Percentiles rank a stretch among this genome's conserved stretches.
Conservation (phyloP, 2,797 vertebrate genomes). For the Ataeniobius toweri region DNA sequence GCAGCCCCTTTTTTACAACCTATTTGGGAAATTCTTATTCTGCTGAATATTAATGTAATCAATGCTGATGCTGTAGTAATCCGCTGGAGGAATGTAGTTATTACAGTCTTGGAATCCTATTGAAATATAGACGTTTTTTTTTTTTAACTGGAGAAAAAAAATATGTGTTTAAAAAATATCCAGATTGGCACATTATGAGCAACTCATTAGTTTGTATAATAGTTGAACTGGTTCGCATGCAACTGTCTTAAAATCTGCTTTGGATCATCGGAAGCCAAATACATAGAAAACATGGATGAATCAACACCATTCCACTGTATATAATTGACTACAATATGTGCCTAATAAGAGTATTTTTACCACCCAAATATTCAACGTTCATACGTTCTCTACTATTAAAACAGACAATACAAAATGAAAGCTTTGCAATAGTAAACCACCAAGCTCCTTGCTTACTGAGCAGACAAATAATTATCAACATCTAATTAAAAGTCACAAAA, state of each 20-base stretch:
- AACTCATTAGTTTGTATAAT: no score
- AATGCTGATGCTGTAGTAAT: not conserved
- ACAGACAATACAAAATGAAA: not conserved
- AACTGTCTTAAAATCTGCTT: not conserved
- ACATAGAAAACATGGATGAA: not conserved
- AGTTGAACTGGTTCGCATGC: not conserved
- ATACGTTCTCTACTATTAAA: not conserved
- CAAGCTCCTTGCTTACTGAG: not conserved
- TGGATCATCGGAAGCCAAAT: not conserved
- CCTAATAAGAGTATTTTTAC: not conserved
- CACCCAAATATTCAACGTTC: not conserved
- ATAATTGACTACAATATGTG: not conserved
- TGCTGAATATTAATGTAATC: not conserved
- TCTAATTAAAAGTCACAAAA: not conserved
- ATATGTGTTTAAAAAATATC: not conserved
- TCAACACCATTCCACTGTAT: not conserved
- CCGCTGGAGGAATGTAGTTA: not conserved
- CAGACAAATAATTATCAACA: not conserved
- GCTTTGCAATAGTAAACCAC: not conserved
- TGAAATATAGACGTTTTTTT: not conserved
- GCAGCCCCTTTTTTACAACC: no score
- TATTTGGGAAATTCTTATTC: not conserved
- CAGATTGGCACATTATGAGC: no score
- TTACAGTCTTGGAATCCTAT: not conserved
- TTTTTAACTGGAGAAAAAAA: not conserved